phyloP scores from a whole-genome alignment of 2,888 invertebrate genomes.

The Phengaris alcon region DNA sequence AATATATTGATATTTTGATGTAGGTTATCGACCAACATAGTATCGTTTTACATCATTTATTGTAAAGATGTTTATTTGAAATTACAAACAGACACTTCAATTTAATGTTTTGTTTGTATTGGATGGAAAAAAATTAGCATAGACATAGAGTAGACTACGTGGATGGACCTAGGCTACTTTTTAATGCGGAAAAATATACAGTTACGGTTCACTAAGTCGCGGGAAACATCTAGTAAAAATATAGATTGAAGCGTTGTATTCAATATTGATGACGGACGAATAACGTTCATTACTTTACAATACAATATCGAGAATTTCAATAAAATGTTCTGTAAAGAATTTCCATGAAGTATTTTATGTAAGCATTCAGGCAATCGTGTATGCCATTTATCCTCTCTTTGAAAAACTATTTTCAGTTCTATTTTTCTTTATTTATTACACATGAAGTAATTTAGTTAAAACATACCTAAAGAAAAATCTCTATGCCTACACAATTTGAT shows the following conservation, averaged over 20 bases:
- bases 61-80: no score
- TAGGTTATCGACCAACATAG: no score
- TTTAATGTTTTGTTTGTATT: no score
- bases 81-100: no score
- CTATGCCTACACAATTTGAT: no score
- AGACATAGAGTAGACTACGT: no score
- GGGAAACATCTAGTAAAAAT: background rate
- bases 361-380: background rate
- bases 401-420: background rate
- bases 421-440: background rate
- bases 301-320: background rate
- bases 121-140: no score
- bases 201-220: background rate
- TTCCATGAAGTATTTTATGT: background rate
- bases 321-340: conserved; percentile 6
- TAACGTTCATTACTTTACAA: background rate
- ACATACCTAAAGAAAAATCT: no score
- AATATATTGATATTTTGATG: no score
- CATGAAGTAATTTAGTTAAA: background rate
- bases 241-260: background rate
- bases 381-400: background rate
- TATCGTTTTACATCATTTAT: no score
- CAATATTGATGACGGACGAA: background rate
- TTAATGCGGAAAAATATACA: background rate
- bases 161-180: no score